phyloP scores from a whole-genome alignment of 2,888 invertebrate species.

The Amphipoea lucens region DNA sequence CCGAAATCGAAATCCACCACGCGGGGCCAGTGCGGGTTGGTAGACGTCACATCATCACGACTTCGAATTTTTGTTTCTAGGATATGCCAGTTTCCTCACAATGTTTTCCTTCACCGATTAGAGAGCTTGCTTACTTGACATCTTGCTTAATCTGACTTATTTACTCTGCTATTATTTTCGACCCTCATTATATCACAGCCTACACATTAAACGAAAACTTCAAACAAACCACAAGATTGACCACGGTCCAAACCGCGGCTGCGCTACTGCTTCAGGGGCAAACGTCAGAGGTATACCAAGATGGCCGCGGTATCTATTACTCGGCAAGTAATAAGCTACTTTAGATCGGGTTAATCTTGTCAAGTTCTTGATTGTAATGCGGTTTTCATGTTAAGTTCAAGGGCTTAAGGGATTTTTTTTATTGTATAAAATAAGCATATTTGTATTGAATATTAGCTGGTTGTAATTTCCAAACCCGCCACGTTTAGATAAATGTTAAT shows the following conservation, averaged over 20 bases:
- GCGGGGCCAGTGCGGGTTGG: no score
- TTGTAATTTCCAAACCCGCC: neutral
- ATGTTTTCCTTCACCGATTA: no score
- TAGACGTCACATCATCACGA: no score
- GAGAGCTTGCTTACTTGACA: no score
- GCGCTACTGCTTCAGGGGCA: conserved; percentile 27
- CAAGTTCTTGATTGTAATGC: conserved; percentile 32
- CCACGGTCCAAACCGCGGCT: conserved; percentile 26
- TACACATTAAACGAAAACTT: conserved; percentile 18
- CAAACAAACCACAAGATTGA: conserved; percentile 24
- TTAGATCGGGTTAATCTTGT: conserved; percentile 15
- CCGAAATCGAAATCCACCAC: no score
- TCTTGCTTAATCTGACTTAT: no score
- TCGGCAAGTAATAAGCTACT: conserved; percentile 14
- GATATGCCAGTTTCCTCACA: no score
- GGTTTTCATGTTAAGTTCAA: conserved; percentile 44
- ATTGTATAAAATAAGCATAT: neutral
- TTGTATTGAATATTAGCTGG: neutral
- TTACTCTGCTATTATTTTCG: no score
- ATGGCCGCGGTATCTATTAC: conserved; percentile 35
- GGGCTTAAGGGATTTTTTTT: neutral
- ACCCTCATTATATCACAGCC: no score
- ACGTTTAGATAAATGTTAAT: neutral
- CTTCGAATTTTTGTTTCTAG: no score
- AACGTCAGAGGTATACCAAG: conserved; percentile 22